Evolutionary conservation across 2,888 invertebrate species (phyloP).

Genomic region (Caenorhabditis doughertyi): DNA sequence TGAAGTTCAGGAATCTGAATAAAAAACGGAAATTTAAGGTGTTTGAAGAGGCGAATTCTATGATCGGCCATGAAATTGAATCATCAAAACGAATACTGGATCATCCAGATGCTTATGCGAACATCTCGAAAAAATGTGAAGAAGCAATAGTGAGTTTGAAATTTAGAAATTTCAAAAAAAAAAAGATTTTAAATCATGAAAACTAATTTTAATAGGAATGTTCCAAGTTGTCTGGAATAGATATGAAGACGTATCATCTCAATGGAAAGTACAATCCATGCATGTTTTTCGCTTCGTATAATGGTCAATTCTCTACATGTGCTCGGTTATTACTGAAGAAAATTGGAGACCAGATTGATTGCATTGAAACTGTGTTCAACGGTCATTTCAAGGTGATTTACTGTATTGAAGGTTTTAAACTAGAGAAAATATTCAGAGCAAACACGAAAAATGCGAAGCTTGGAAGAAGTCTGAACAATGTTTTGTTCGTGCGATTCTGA

Average conservation of each 20-base stretch:
- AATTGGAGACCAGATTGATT: constrained; percentile 3
- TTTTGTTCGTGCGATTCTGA: constrained; percentile 4
- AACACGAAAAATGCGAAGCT: neutral
- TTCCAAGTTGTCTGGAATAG: neutral
- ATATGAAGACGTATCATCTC: neutral
- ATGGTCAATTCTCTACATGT: neutral
- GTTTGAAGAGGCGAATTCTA: neutral
- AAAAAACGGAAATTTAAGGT: neutral
- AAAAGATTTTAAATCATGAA: too few relatives aligned
- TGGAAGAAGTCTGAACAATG: neutral
- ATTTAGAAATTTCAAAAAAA: too few relatives aligned
- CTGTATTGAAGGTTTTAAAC: neutral
- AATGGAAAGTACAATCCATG: constrained; percentile 17
- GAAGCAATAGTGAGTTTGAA: constrained; percentile 9
- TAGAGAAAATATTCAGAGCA: neutral
- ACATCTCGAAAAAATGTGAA: constrained; percentile 4
- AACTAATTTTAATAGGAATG: constrained; percentile 3
- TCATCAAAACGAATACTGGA: neutral
- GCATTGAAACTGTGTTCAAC: constrained; percentile 10
- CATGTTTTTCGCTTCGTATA: constrained; percentile 2
- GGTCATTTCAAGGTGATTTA: neutral
- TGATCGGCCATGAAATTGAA: neutral
- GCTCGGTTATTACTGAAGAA: neutral
- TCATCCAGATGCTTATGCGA: neutral
- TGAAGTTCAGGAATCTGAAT: neutral